A percentile compares a stretch with the other conserved stretches of the same genome.
These are phyloP conservation scores for Falcunculus frontatus DNA, from an alignment of 2,113 vertebrate genomes.

Conservation along the genomic window DNA sequence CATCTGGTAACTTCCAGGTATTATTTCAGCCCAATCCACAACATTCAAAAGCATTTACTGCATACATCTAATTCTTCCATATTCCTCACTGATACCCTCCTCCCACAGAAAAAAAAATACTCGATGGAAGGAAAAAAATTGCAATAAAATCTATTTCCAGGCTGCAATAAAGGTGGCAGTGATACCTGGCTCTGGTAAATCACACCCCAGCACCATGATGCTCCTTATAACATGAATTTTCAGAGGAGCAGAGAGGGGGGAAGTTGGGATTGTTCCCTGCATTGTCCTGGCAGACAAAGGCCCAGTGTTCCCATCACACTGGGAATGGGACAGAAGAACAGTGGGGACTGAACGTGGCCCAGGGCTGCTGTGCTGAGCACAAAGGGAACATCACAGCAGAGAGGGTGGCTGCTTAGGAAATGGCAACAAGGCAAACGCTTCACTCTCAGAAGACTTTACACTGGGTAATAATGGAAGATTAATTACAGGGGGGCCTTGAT, in stretches of 20 bases:
- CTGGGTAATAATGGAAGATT: neutral
- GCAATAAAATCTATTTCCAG: neutral
- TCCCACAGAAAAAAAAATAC: neutral
- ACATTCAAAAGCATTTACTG: neutral
- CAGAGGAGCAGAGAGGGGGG: neutral
- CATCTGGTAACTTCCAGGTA: neutral
- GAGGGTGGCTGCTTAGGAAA: neutral
- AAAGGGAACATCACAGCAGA: neutral
- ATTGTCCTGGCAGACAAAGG: conserved; percentile 17
- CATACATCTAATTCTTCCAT: neutral
- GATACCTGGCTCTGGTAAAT: neutral
- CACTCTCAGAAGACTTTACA: neutral
- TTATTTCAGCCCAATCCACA: neutral
- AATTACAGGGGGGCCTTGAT: neutral
- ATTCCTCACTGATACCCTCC: neutral
- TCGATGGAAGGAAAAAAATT: neutral
- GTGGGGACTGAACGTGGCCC: neutral
- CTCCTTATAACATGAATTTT: neutral
- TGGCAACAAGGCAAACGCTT: neutral
- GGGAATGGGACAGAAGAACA: neutral
- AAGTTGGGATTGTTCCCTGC: neutral
- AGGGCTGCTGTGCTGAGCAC: neutral
- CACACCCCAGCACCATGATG: neutral
- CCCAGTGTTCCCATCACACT: neutral
- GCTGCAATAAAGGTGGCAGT: neutral